Evolutionary conservation across 2,888 invertebrate species (phyloP).

Genomic region (Tillus elongatus): DNA sequence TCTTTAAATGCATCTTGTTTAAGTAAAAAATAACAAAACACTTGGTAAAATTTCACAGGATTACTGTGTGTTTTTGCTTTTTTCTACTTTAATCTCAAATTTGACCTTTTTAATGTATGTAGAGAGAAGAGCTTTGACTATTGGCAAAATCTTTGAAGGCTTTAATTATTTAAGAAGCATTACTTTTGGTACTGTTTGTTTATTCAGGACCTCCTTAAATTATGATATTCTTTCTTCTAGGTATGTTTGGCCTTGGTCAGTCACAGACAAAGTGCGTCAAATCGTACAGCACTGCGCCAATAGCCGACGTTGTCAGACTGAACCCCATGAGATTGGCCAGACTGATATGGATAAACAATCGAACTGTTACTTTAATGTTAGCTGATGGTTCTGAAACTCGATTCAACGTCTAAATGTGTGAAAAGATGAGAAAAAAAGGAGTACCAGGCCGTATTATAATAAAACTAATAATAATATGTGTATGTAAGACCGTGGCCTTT

Average conservation of each 20-base stretch:
- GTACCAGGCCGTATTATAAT: too few species aligned
- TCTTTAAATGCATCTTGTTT: too few species aligned
- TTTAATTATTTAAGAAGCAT: too few species aligned
- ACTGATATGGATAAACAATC: constrained; percentile 90
- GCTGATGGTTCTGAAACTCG: constrained; percentile 92
- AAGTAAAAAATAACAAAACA: too few species aligned
- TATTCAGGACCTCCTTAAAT: neutral
- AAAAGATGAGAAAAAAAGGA: too few species aligned
- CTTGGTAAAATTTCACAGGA: too few species aligned
- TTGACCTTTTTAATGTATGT: too few species aligned
- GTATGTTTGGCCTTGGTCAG: constrained; percentile 95
- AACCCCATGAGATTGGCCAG: constrained; percentile 86
- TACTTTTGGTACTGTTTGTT: neutral
- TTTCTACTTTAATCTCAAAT: too few species aligned
- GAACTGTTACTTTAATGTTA: constrained; percentile 86
- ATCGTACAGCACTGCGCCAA: constrained; percentile 87
- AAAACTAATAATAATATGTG: too few species aligned
- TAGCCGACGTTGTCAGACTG: constrained; percentile 76
- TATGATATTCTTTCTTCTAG: constrained; percentile 38
- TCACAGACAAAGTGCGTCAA: constrained; percentile 94
- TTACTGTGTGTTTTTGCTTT: too few species aligned
- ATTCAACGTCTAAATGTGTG: constrained; percentile 58
- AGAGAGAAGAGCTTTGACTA: too few species aligned
- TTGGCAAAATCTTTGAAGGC: too few species aligned
- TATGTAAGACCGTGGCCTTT: constrained; percentile 31